phyloP scores from a whole-genome alignment of 2,888 invertebrate genomes.

The Alcis repandata region DNA sequence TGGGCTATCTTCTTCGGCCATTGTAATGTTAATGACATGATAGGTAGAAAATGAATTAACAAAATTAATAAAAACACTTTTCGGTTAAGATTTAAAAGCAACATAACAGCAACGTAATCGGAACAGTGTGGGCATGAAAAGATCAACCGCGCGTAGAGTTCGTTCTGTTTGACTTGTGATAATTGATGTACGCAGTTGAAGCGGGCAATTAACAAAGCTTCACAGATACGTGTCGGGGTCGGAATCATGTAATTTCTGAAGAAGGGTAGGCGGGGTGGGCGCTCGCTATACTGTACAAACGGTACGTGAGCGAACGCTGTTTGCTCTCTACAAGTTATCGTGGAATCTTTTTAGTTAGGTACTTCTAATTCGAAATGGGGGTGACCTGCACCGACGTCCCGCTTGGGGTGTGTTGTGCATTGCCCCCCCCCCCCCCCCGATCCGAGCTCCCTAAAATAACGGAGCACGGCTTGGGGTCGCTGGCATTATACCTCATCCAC shows the following conservation, averaged over 20 bases:
- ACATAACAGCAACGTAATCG: conserved; percentile 9
- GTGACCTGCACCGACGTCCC: no score
- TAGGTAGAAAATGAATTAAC: no score
- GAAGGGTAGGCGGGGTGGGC: conserved; percentile 38
- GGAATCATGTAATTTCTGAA: conserved; percentile 80
- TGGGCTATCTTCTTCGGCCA: no score
- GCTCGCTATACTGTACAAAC: conserved; percentile 4
- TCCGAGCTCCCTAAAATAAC: no score
- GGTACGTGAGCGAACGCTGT: neutral
- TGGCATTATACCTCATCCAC: no score
- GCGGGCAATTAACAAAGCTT: conserved; percentile 76
- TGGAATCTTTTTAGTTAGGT: no score
- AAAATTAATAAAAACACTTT: neutral
- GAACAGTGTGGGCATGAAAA: conserved; percentile 21
- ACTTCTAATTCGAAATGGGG: no score
- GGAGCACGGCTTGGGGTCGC: no score
- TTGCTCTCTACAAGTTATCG: neutral
- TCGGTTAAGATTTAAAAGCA: no score
- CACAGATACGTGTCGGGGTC: conserved; percentile 72
- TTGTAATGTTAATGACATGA: no score
- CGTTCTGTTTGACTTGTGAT: conserved; percentile 52
- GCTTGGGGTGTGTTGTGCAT: no score
- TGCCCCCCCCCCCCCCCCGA: no score
- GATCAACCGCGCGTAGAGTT: conserved; percentile 37
- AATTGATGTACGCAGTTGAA: conserved; percentile 64